Conservation (phyloP, 2,797 vertebrate species). For the Rousettus madagascariensis region DNA sequence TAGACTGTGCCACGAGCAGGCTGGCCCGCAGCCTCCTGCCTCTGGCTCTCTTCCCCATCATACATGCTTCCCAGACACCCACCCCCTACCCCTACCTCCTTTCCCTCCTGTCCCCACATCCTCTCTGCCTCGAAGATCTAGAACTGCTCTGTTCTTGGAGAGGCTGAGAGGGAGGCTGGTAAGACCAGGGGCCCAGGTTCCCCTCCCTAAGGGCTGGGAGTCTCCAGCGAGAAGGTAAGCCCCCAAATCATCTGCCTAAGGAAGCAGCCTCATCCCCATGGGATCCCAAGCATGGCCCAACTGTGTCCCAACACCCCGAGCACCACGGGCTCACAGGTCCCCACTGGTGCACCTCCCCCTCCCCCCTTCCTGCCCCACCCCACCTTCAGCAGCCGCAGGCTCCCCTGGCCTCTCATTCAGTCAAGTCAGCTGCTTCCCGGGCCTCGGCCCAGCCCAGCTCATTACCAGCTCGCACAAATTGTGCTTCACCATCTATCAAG, state of each 20-base stretch:
- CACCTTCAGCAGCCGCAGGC: not conserved
- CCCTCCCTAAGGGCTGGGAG: not conserved
- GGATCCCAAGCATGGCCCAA: not conserved
- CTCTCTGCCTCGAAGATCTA: not conserved
- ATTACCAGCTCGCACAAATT: not conserved
- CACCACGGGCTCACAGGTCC: accelerated
- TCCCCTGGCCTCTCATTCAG: not conserved
- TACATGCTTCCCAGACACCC: not conserved
- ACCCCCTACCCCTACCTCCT: not conserved
- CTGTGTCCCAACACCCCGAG: not conserved
- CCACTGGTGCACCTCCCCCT: not conserved
- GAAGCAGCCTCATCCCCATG: not conserved
- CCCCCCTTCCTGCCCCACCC: not conserved
- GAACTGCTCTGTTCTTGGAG: not conserved
- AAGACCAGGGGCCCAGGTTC: not conserved
- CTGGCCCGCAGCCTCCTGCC: not conserved
- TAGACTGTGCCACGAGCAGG: not conserved
- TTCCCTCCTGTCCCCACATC: not conserved
- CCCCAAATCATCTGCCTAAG: not conserved
- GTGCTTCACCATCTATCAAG: not conserved
- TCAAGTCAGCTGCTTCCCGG: not conserved
- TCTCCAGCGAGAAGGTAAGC: not conserved
- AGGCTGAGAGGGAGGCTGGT: not conserved
- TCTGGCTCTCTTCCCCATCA: accelerated
- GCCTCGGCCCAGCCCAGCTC: not conserved